phyloP scores from a whole-genome alignment of 1,140 invertebrate genomes.

The Drosophila sturtevanti region DNA sequence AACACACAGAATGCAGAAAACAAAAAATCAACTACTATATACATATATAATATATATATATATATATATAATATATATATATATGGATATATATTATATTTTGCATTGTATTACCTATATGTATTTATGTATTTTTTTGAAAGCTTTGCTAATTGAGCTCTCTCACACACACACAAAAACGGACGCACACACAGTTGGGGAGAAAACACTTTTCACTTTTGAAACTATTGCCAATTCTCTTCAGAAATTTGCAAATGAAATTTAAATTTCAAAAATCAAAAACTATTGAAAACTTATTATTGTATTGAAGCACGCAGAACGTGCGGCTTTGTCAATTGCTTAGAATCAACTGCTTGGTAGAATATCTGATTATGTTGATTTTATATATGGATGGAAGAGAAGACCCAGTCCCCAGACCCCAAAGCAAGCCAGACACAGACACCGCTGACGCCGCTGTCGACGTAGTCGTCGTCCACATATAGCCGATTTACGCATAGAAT shows the following conservation, averaged over 20 bases:
- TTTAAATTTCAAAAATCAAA: neutral
- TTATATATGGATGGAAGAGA: constrained; percentile 53
- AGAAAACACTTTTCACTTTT: constrained; percentile 16
- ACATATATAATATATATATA: too few species aligned
- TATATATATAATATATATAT: constrained; percentile 4
- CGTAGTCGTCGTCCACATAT: too few species aligned
- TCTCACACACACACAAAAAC: neutral
- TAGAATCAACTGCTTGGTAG: constrained; percentile 76
- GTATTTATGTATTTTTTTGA: neutral
- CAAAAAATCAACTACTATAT: constrained; percentile 6
- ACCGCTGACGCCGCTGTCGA: constrained; percentile 8
- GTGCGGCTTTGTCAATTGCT: constrained; percentile 64
- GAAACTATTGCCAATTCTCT: neutral
- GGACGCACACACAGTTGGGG: neutral
- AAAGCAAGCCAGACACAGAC: constrained; percentile 35
- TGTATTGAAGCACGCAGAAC: constrained; percentile 68
- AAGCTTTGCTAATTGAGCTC: constrained; percentile 2
- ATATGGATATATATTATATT: constrained; percentile 2
- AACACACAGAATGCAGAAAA: too few species aligned
- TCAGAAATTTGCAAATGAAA: constrained; percentile 9
- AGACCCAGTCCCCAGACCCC: neutral
- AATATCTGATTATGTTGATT: constrained; percentile 81
- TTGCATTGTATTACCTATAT: constrained; percentile 17
- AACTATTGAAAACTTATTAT: constrained; percentile 3
- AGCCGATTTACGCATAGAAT: constrained; percentile 68